Base-by-base conservation (phyloP, 53 echinoderm and acorn worm genomes). In the Mesocentrotus franciscanus region DNA sequence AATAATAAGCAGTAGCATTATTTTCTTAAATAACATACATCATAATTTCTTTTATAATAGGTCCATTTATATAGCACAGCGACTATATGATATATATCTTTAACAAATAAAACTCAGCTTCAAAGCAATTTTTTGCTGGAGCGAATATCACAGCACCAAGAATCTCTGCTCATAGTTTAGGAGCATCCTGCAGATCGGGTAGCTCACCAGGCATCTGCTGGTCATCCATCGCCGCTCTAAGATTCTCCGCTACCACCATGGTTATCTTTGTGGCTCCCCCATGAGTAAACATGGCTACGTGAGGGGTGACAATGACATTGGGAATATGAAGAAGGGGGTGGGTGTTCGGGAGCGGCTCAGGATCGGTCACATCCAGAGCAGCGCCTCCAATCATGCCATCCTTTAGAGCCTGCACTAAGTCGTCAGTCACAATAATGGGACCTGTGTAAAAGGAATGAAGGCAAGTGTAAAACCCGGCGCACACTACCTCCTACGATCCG, bases 281-380 rank as follows among this genome's bases (percentile, higher is more conserved):
- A 10, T 9, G 49, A 8, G 96, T 96, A 18, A 60, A 34, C 35
- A 89, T 61, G 34, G 35, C 85, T 18, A 55, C 56, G 89, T 96
- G 96, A 17, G 87, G 72, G 36, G 89, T 71, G 85, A 96, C 49
- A 18, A 93, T 71, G 59, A 93, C 96, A 22, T 96, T 96, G 3
- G 93, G 87, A 93, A 96, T 93, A 16, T 66, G 27, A 9, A 85
- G 39, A 24, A 96, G 89, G 4, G 93, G 93, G 68, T 96, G 96
- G 20, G 26, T 13, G 42, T 62, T 27, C 6, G 93, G 96, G 32
- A 96, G 93, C 9, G 96, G 96, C 56, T 96, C 96, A 20, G 96
- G 96, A 2, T 93, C 96, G 8, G 93, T 93, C n/a, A 84, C 93
- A 22, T 96, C 96, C 7, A 96, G 96, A 30, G 85, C 96, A 11